Evolutionary conservation across 2,113 vertebrate species (phyloP).

Genomic region (Noctilio leporinus): DNA sequence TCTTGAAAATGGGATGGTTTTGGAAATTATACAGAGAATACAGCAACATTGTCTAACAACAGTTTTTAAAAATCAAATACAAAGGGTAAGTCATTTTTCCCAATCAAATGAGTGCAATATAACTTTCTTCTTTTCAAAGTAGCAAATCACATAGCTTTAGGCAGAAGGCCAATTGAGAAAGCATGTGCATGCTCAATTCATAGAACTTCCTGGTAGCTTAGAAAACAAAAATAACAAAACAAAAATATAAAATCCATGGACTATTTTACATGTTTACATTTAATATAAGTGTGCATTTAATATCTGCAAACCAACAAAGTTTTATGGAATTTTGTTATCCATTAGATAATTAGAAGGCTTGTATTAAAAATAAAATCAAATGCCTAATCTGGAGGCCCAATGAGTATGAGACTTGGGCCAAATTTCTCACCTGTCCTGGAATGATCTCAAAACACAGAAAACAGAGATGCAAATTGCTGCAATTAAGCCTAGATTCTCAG

Average conservation of each 20-base stretch:
- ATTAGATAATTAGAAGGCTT: background rate
- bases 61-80: background rate
- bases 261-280: constrained; percentile 24
- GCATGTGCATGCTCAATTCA: no score
- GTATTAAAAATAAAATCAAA: background rate
- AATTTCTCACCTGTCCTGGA: background rate
- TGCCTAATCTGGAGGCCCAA: background rate
- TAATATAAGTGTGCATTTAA: background rate
- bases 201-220: background rate
- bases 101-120: background rate
- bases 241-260: background rate
- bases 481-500: background rate
- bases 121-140: background rate
- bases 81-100: background rate
- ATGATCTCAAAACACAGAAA: background rate
- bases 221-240: background rate
- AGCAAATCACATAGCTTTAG: background rate
- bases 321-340: background rate
- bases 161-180: no score
- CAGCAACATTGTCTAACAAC: background rate
- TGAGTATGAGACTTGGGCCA: background rate
- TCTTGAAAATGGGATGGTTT: background rate
- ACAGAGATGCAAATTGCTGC: background rate
- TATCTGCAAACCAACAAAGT: background rate
- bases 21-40: background rate